Base-by-base conservation (phyloP, 1,140 invertebrate genomes). In the Myzus persicae region DNA sequence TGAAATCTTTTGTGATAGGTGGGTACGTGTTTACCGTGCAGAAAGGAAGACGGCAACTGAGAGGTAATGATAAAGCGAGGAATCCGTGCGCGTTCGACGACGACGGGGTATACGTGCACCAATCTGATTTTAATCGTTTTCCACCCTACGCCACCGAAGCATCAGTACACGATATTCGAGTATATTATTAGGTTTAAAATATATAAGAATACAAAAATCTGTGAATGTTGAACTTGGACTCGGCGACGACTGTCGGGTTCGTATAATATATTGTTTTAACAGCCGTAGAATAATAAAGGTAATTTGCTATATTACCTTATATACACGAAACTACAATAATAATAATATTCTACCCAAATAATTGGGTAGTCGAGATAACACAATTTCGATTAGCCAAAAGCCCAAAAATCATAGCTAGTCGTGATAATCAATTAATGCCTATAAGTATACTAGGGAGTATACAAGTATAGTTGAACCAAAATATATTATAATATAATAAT, bases 1-100 rank as follows among this genome's bases (percentile, higher is more conserved):
- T 88, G 36, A 88, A 88, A n/a, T 88, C 85, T 88, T 88, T 88
- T 88, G 42, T 88, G 46, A 42, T 87, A 18, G 8, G 38, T 82
- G 6, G 6, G 38, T 84, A 42, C 9, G 31, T 26, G 24, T 84
- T 82, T 82, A 38, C 20, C 36, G 20, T 82, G 11, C 2, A 22
- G 36, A 82, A 82, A 38, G 76, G 36, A 82, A 24, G 36, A 38
- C 7, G 22, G 8, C 6, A 38, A 42, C 8, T 24, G 0, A 84
- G 18, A 76, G 59, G 59, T 76, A 7, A n/a, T n/a, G 31, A 76
- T 18, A 76, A 76, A 76, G 59, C 59, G 4, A 76, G 31, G n/a
- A 76, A n/a, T 76, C n/a, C 59, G 31, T 67, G 59, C 31, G 14
- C 59, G 26, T 31, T 44, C 18, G 26, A 46, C 6, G 36, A 84